Percentiles rank a stretch among this genome's conserved stretches.
These are phyloP conservation scores for Sepioteuthis lessoniana DNA, from an alignment of 2,888 invertebrate genomes.

Conservation along the genomic window DNA sequence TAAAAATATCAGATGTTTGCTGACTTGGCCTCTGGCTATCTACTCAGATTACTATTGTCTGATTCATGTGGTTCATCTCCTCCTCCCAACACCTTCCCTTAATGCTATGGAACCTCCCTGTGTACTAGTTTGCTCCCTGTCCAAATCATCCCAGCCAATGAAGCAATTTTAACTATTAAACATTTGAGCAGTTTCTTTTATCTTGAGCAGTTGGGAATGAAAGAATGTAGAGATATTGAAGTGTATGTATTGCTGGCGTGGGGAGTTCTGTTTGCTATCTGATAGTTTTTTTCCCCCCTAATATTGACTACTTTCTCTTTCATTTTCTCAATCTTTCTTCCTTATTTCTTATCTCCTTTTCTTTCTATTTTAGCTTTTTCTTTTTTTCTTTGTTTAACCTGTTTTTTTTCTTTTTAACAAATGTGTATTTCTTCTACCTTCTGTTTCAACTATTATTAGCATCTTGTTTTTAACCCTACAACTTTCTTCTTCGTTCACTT, in stretches of 20 bases:
- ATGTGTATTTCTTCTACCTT: neutral
- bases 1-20: neutral
- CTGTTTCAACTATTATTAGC: neutral
- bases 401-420: neutral
- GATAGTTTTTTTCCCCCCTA: neutral
- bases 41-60: neutral
- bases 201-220: neutral
- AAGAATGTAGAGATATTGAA: neutral
- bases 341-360: neutral
- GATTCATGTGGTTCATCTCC: neutral
- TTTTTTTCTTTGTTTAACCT: neutral
- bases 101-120: neutral
- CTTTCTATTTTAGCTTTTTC: neutral
- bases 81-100: neutral
- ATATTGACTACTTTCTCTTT: neutral
- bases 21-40: neutral
- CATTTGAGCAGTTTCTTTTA: neutral
- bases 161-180: neutral
- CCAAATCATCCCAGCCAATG: neutral
- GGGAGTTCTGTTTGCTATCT: neutral
- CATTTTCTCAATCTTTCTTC: neutral
- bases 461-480: neutral
- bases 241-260: neutral
- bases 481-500: no score
- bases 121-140: neutral